These are phyloP conservation scores for Monarcha castaneiventris DNA, from an alignment of 2,113 vertebrate genomes.

Conservation along the genomic window DNA sequence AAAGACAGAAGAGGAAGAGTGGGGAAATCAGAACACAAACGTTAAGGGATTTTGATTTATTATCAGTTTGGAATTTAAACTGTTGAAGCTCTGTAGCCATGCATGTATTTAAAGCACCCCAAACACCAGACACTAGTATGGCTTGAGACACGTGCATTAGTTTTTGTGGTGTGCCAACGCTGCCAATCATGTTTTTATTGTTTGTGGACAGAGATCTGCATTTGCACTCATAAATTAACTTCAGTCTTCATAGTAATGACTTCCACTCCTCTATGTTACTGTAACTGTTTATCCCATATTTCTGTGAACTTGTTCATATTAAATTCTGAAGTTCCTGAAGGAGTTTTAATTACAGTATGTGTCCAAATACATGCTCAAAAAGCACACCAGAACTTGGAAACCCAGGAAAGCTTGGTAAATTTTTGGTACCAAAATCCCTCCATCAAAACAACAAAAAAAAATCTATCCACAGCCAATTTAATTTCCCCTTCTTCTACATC, in stretches of 20 bases:
- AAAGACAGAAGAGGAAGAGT: background rate
- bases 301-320: background rate
- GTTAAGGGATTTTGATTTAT: background rate
- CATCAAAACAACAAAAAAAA: background rate
- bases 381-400: background rate
- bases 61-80: background rate
- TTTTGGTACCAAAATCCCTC: background rate
- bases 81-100: background rate
- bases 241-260: background rate
- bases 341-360: background rate
- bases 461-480: background rate
- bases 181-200: background rate
- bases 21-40: background rate
- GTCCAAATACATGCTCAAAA: background rate
- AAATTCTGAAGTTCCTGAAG: background rate
- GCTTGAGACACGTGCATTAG: rapidly evolving
- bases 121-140: background rate
- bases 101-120: background rate
- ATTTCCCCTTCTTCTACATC: background rate
- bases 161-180: background rate
- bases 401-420: background rate
- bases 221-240: background rate
- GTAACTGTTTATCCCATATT: background rate
- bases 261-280: background rate
- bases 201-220: background rate